Conservation (phyloP, 2,113 vertebrate species). For the Peucedramus taeniatus region DNA sequence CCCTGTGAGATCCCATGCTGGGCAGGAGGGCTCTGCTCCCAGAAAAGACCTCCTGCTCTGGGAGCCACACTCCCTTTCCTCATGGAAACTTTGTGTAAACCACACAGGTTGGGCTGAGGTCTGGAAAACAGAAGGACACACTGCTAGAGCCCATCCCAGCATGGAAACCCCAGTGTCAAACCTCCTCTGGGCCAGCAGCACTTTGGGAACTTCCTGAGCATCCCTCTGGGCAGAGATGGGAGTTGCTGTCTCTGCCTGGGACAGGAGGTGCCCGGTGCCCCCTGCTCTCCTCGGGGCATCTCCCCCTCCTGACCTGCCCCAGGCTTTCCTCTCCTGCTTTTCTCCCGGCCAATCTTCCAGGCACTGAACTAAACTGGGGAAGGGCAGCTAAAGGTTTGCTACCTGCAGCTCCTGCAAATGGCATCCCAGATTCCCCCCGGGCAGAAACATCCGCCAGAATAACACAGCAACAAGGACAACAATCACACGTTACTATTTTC, state of each 20-base stretch:
- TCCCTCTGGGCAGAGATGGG: fast-evolving
- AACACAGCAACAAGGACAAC: background rate
- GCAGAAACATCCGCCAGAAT: background rate
- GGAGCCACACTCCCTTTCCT: background rate
- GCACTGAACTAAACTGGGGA: background rate
- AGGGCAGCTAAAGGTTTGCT: background rate
- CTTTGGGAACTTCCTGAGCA: background rate
- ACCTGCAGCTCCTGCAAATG: background rate
- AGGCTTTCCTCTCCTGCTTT: background rate
- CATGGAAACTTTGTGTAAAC: background rate
- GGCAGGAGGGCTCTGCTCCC: background rate
- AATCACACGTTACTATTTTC: background rate
- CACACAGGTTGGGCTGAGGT: fast-evolving
- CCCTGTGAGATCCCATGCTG: fast-evolving
- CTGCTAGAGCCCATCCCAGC: background rate
- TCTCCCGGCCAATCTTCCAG: background rate
- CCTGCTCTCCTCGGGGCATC: background rate
- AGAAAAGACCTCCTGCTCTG: background rate
- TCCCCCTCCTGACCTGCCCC: background rate
- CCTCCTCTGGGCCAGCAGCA: background rate
- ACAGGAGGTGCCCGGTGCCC: background rate
- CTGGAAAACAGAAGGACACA: fast-evolving
- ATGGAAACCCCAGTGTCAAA: fast-evolving
- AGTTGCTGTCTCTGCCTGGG: background rate
- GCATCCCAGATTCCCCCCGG: background rate